phyloP scores from a whole-genome alignment of 1,140 invertebrate genomes.

The Tetragonula clypearis region DNA sequence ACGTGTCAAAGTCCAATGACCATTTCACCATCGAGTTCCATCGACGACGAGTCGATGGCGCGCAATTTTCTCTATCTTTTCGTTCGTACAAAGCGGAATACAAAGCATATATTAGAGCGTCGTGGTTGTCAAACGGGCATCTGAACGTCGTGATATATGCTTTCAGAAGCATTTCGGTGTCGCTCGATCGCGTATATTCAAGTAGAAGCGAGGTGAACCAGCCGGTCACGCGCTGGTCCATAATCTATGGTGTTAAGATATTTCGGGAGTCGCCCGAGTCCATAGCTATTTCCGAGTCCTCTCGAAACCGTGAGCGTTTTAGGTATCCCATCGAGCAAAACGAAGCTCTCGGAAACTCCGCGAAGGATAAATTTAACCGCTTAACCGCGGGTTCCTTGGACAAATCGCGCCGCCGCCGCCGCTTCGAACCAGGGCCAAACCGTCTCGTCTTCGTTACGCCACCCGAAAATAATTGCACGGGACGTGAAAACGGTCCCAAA shows the following conservation, averaged over 20 bases:
- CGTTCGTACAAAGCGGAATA: background rate
- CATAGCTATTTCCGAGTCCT: constrained; percentile 71
- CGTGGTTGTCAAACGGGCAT: background rate
- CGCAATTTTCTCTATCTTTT: background rate
- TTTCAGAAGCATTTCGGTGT: constrained; percentile 17
- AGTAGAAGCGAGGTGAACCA: background rate
- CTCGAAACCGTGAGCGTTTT: constrained; percentile 68
- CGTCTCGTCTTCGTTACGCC: constrained; percentile 37
- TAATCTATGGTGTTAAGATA: constrained; percentile 62
- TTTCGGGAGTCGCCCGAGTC: constrained; percentile 65
- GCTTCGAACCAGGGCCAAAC: constrained; percentile 11
- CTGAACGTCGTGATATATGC: background rate
- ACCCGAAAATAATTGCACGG: constrained; percentile 35
- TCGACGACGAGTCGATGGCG: too few species aligned
- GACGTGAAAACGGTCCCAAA: background rate
- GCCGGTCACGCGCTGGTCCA: constrained; percentile 14
- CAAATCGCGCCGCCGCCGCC: constrained; percentile 37
- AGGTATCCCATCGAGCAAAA: constrained; percentile 65
- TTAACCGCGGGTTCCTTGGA: constrained; percentile 41
- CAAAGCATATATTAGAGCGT: constrained; percentile 11
- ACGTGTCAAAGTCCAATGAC: too few species aligned
- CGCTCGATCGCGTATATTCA: constrained; percentile 19
- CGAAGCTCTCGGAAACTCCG: constrained; percentile 61
- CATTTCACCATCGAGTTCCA: background rate
- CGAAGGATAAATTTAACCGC: constrained; percentile 71